phyloP scores from a whole-genome alignment of 2,888 invertebrate genomes.

The Drosophila falleni region DNA sequence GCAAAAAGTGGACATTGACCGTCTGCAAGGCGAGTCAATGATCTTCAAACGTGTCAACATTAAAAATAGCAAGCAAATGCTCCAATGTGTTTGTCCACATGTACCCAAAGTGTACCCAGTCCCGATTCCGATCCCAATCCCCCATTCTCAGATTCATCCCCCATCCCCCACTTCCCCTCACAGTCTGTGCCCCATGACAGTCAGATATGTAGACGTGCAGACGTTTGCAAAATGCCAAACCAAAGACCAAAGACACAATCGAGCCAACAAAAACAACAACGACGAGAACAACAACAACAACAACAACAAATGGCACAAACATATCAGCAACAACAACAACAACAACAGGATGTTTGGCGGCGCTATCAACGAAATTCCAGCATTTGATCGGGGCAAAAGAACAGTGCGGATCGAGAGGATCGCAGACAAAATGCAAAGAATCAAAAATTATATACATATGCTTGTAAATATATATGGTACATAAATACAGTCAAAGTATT shows the following conservation, averaged over 20 bases:
- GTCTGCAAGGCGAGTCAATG: slow-evolving; percentile 75
- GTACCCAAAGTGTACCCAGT: slow-evolving; percentile 25
- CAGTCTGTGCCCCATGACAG: slow-evolving; percentile 48
- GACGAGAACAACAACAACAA: slow-evolving; percentile 32
- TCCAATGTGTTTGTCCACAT: slow-evolving; percentile 41
- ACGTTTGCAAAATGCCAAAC: slow-evolving; percentile 78
- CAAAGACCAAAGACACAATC: slow-evolving; percentile 66
- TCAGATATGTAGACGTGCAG: slow-evolving; percentile 77
- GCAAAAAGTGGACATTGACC: slow-evolving; percentile 76
- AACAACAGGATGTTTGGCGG: slow-evolving; percentile 78
- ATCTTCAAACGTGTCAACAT: slow-evolving; percentile 81
- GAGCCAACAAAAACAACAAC: slow-evolving; percentile 41
- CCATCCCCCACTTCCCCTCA: slow-evolving; percentile 12
- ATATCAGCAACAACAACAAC: slow-evolving; percentile 33
- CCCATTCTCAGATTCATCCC: slow-evolving; percentile 21
- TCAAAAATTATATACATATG: slow-evolving; percentile 62
- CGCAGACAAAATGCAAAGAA: slow-evolving; percentile 77
- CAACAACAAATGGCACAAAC: slow-evolving; percentile 42
- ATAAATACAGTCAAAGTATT: slow-evolving; percentile 4
- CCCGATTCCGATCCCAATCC: slow-evolving; percentile 18
- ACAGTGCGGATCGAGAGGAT: slow-evolving; percentile 50
- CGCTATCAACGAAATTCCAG: slow-evolving; percentile 79
- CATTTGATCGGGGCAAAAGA: slow-evolving; percentile 64
- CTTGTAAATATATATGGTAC: slow-evolving; percentile 23
- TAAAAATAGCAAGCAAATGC: slow-evolving; percentile 78